Evolutionary conservation across 2,113 vertebrate species (phyloP).

Genomic region (Neopipo cinnamomea): DNA sequence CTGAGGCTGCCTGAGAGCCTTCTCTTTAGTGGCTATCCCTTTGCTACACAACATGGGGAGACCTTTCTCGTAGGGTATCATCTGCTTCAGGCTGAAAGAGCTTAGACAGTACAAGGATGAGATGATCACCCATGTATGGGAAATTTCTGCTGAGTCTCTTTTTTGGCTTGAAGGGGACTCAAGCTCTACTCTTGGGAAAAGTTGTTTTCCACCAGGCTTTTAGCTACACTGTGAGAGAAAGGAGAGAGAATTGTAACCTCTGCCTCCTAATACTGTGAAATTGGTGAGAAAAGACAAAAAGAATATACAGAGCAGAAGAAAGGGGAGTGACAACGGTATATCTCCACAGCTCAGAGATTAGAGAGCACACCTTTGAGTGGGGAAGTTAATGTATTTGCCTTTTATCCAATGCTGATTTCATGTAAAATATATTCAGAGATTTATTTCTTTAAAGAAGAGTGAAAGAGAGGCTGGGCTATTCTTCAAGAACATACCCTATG

Average conservation of each 20-base stretch:
- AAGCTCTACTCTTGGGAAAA: not conserved
- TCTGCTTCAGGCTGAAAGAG: not conserved
- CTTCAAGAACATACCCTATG: not conserved
- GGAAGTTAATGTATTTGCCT: slow-evolving; percentile 3
- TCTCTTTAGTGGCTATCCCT: not conserved
- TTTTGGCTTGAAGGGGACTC: not conserved
- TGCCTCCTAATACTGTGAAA: not conserved
- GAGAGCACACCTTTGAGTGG: not conserved
- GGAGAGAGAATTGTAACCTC: not conserved
- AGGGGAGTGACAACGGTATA: not conserved
- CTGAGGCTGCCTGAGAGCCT: not conserved
- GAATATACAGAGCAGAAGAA: not conserved
- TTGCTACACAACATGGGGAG: not conserved
- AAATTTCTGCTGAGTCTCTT: not conserved
- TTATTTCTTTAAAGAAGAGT: not conserved
- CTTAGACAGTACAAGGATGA: not conserved
- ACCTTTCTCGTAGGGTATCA: not conserved
- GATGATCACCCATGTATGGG: not conserved
- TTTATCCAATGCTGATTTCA: not conserved
- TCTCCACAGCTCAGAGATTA: not conserved
- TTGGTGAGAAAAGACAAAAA: not conserved
- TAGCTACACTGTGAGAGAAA: not conserved
- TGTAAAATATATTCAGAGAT: not conserved
- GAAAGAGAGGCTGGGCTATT: not conserved
- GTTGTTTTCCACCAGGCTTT: not conserved